phyloP scores from a whole-genome alignment of 2,113 vertebrate genomes.

The Lepidothrix coronata region DNA sequence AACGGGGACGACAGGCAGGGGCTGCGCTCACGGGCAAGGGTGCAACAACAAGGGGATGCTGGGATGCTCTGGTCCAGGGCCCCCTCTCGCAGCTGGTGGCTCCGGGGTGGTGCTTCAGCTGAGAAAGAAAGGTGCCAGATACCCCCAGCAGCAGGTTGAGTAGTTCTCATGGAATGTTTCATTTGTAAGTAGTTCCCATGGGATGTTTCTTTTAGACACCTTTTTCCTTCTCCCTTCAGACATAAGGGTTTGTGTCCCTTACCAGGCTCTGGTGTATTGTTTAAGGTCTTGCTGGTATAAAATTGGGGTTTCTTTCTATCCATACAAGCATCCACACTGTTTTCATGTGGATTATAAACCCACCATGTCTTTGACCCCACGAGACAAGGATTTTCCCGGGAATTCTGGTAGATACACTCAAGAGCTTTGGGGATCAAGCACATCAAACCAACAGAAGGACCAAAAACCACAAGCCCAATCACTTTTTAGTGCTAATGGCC shows the following conservation, averaged over 20 bases:
- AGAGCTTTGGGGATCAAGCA: neutral
- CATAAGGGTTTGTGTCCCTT: neutral
- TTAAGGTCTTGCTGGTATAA: neutral
- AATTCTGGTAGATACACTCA: neutral
- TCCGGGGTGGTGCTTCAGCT: neutral
- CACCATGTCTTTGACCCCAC: neutral
- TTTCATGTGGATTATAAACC: neutral
- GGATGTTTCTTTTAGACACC: neutral
- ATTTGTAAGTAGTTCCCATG: neutral
- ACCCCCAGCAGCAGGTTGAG: neutral
- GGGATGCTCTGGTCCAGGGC: neutral
- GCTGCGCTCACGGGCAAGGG: neutral
- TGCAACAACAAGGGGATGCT: rapidly evolving
- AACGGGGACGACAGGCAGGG: neutral
- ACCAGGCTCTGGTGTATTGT: neutral
- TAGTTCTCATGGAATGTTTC: neutral
- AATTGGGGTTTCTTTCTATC: neutral
- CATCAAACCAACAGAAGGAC: neutral
- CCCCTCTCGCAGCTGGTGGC: neutral
- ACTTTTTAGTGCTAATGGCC: neutral
- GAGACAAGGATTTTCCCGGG: neutral
- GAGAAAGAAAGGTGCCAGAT: neutral
- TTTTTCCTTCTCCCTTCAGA: neutral
- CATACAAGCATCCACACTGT: neutral
- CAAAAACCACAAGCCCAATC: neutral